Conservation (phyloP, 2,888 invertebrate genomes). For the Neoaliturus tenellus region DNA sequence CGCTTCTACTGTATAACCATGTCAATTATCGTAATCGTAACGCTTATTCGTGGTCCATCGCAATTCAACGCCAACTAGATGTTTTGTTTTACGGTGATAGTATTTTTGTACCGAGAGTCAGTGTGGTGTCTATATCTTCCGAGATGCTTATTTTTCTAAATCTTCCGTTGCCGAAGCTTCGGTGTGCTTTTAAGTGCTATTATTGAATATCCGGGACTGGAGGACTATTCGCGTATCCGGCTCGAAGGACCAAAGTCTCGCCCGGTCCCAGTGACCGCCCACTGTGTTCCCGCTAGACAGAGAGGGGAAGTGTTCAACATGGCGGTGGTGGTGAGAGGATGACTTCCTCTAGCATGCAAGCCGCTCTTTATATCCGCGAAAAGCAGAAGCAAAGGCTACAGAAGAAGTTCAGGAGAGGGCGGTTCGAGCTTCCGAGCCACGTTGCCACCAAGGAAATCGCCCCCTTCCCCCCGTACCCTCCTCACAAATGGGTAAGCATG, state of each 20-base stretch:
- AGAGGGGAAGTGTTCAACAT: constrained; percentile 58
- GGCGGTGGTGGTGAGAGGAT: constrained; percentile 68
- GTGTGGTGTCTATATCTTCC: constrained; percentile 38
- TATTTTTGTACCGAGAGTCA: constrained; percentile 45
- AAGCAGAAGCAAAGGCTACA: constrained; percentile 91
- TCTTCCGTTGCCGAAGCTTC: constrained; percentile 26
- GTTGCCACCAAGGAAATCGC: constrained; percentile 91
- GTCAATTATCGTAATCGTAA: constrained; percentile 49
- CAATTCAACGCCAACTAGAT: constrained; percentile 36
- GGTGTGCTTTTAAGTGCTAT: constrained; percentile 49
- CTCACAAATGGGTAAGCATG: constrained; percentile 80
- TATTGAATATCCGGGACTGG: neutral
- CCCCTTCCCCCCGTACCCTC: constrained; percentile 92
- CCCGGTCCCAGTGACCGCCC: neutral
- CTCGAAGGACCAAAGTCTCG: neutral
- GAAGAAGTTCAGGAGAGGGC: constrained; percentile 74
- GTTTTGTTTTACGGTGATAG: neutral
- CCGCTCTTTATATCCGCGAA: constrained; percentile 94
- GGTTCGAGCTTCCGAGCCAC: constrained; percentile 87
- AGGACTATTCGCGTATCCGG: neutral
- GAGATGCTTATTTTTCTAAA: constrained; percentile 20
- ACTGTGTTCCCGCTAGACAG: constrained; percentile 10
- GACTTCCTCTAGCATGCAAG: constrained; percentile 87
- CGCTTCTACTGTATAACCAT: constrained; percentile 34
- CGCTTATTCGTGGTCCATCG: constrained; percentile 44